Base-by-base conservation (phyloP, 2,113 vertebrate genomes). In the Oriolus oriolus region DNA sequence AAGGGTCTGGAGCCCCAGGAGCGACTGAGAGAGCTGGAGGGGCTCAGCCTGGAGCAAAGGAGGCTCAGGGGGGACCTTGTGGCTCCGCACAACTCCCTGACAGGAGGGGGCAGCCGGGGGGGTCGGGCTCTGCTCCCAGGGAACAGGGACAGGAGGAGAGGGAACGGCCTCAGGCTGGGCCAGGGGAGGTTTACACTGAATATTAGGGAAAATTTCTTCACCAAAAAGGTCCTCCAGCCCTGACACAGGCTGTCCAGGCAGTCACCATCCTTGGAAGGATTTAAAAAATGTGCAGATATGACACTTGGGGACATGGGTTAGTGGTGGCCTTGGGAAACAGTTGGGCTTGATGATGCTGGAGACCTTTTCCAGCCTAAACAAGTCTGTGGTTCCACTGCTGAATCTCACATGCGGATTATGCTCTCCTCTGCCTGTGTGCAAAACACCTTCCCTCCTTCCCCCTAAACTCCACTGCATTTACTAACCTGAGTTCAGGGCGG, bases 381-480 rank as follows among this genome's bases (percentile, higher is more conserved):
- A 31, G 5, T 5, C 66, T 37, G 66, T 31, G 66, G 14, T 35
- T 35, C n/a, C 37, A 5, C 0, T 17, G 33, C 52, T 39, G 64
- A 13, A 22, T 10, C 42, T 15, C 41, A 19, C 30, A 4, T 0
- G 3, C 49, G 60, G 73, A 11, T 23, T 10, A 2, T 1, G 2
- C 44, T 6, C 30, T 13, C 14, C 42, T 4, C 30, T 44, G 44
- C 44, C 81, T 15, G 33, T 0, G 28, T 44, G 31, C 52, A n/a
- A 27, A 60, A 5, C 5, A 3, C 41, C 52, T 6, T 42, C 41
- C 59, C 28, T 57, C 13, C 5, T 24, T 0, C 33, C 9, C 15
- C 22, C 30, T 12, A 3, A 52, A 18, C 33, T 8, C 7, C 37
- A 6, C 30, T 9, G 56, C 35, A 8, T 16, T 13, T 6, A 1